Evolutionary conservation across 2,888 invertebrate species (phyloP), one percentile per base, ranked within the genome.

Genomic region (Netelia melanura): DNA sequence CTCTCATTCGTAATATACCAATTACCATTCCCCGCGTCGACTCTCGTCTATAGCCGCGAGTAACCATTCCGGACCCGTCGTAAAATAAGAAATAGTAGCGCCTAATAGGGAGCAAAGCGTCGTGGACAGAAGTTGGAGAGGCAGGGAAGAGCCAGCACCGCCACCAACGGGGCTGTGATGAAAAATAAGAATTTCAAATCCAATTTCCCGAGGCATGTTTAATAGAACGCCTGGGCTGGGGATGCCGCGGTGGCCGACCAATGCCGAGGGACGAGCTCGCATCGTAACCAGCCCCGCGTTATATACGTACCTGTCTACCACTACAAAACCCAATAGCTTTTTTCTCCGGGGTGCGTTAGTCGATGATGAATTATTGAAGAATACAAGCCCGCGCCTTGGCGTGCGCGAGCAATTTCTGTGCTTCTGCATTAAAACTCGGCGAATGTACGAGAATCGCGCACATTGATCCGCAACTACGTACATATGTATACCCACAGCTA

Each of bases 181-280:
- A 89, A 91, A 91, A 92, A 91, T 91, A 92, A 91, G 91, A 92
- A 91, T 91, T 92, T 91, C 90, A 91, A 91, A 92, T 91, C 90
- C 90, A 92, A 92, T 92, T 91, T 92, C 89, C 90, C 89, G 83
- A 89, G 89, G 90, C 90, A 91, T 91, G 90, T 91, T 92, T 91
- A 91, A 91, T 89, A 90, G 89, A 75, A 23, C 21, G 75, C 84
- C 86, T 10, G 48, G 62, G 62, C 25, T 25, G 62, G 43, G 43
- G 62, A 38, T 67, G 70, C 61, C 54, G 64, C 74, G 68, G 64
- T 58, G 79, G 71, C 38, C 75, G 79, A 78, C 81, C 54, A 83
- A 81, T 67, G 79, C 70, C 77, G 74, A 81, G 76, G 74, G 72
- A 83, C 76, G 81, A 83, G 77, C 61, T 76, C 81, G 43, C 74